Evolutionary conservation across 2,888 invertebrate genomes (phyloP).

Genomic region (Ametastegia equiseti): DNA sequence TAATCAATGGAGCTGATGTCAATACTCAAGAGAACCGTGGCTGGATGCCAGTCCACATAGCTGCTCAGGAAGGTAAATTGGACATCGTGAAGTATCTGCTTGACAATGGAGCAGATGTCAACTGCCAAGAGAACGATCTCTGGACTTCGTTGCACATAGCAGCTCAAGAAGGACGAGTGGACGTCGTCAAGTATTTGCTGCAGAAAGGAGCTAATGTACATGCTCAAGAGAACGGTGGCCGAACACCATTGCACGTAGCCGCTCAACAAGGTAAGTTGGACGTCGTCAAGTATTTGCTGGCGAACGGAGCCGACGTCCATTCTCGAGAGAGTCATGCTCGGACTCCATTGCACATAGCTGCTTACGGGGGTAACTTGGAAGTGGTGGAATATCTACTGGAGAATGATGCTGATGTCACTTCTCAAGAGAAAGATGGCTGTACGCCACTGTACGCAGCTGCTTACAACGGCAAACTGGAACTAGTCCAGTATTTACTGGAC

Average conservation of each 20-base stretch:
- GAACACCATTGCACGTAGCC: slow-evolving; percentile 87
- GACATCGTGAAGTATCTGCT: background rate
- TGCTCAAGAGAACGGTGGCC: slow-evolving; percentile 81
- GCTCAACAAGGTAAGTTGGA: slow-evolving; percentile 81
- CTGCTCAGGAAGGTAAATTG: background rate
- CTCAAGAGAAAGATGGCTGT: background rate
- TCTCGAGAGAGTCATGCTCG: background rate
- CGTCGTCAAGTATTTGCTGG: slow-evolving; percentile 75
- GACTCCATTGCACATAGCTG: background rate
- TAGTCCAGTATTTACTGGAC: background rate
- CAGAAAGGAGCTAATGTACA: slow-evolving; percentile 78
- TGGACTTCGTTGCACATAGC: background rate
- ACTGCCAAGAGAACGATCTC: background rate
- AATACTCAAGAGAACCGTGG: slow-evolving; percentile 80
- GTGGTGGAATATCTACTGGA: slow-evolving; percentile 75
- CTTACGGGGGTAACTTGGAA: slow-evolving; percentile 77
- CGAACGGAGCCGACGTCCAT: background rate
- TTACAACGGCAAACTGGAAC: background rate
- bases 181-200: background rate
- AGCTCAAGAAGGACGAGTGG: background rate
- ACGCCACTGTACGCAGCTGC: background rate
- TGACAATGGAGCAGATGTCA: background rate
- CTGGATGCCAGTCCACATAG: background rate
- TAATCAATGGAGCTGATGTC: slow-evolving; percentile 72
- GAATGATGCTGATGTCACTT: background rate